Evolutionary conservation across 2,797 vertebrate species (phyloP).

Genomic region (Apogon hyalosoma): DNA sequence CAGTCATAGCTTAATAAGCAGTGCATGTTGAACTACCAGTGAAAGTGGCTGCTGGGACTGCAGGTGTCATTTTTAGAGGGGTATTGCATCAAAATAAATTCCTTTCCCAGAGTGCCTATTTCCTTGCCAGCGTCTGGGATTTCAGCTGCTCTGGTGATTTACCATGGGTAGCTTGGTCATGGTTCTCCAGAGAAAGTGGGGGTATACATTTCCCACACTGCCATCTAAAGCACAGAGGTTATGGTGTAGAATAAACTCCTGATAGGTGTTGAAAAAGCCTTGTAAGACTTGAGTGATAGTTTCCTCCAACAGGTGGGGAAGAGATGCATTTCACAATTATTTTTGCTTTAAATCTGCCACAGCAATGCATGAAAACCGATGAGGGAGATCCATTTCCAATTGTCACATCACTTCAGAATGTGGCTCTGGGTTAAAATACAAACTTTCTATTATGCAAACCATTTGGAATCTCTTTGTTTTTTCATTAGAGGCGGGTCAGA

Average conservation of each 20-base stretch:
- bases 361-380: slow-evolving; percentile 7
- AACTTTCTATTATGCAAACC: not conserved
- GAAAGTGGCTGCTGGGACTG: slow-evolving; percentile 47
- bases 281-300: slow-evolving; percentile 38
- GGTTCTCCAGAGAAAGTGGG: slow-evolving; percentile 67
- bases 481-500: not conserved
- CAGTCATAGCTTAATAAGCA: slow-evolving; percentile 9
- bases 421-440: too few species aligned
- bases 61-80: slow-evolving; percentile 70
- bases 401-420: slow-evolving; percentile 3
- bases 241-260: slow-evolving; percentile 52
- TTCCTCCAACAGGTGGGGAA: slow-evolving; percentile 31
- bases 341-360: slow-evolving; percentile 4
- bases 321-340: slow-evolving; percentile 4
- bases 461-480: slow-evolving; percentile 12
- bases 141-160: slow-evolving; percentile 79
- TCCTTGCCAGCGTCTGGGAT: slow-evolving; percentile 73
- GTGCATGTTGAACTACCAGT: slow-evolving; percentile 33
- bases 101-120: slow-evolving; percentile 81
- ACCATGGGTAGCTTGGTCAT: slow-evolving; percentile 71
- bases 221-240: slow-evolving; percentile 58
- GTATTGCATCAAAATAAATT: slow-evolving; percentile 78
- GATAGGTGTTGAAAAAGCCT: slow-evolving; percentile 64
- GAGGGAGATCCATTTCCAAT: slow-evolving; percentile 7
- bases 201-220: slow-evolving; percentile 73